phyloP scores from a whole-genome alignment of 2,888 invertebrate species.

The Leistus spinibarbis region DNA sequence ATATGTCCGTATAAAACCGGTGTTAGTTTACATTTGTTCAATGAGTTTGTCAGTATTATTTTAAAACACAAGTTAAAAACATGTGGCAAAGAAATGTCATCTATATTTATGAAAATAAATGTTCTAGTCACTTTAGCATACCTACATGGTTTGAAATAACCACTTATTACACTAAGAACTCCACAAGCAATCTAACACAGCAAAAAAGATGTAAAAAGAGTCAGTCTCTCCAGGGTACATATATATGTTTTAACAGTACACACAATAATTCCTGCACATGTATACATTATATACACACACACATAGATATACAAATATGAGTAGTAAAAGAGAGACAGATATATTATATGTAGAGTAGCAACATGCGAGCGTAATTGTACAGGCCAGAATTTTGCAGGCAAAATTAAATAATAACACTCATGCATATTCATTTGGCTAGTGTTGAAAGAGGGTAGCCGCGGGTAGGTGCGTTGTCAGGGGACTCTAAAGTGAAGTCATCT shows the following conservation, averaged over 20 bases:
- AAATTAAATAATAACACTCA: conserved; percentile 38
- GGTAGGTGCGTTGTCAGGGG: background rate
- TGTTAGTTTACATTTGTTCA: too few species aligned
- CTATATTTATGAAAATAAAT: too few species aligned
- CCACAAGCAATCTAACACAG: background rate
- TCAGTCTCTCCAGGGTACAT: background rate
- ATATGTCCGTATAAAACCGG: too few species aligned
- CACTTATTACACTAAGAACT: background rate
- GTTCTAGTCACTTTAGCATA: too few species aligned
- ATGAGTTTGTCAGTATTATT: too few species aligned
- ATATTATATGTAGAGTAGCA: background rate
- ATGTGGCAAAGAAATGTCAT: too few species aligned
- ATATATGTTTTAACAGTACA: background rate
- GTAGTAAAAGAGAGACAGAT: background rate
- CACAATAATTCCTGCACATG: background rate
- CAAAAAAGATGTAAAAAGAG: background rate
- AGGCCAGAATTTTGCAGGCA: conserved; percentile 23
- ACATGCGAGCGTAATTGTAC: conserved; percentile 14
- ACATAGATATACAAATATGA: background rate
- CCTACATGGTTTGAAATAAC: background rate
- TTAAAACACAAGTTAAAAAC: too few species aligned
- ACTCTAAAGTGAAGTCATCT: background rate
- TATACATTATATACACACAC: background rate
- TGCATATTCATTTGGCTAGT: conserved; percentile 29
- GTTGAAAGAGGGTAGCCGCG: background rate